phyloP scores from a whole-genome alignment of 1,140 invertebrate genomes.

The Caerostris darwini region DNA sequence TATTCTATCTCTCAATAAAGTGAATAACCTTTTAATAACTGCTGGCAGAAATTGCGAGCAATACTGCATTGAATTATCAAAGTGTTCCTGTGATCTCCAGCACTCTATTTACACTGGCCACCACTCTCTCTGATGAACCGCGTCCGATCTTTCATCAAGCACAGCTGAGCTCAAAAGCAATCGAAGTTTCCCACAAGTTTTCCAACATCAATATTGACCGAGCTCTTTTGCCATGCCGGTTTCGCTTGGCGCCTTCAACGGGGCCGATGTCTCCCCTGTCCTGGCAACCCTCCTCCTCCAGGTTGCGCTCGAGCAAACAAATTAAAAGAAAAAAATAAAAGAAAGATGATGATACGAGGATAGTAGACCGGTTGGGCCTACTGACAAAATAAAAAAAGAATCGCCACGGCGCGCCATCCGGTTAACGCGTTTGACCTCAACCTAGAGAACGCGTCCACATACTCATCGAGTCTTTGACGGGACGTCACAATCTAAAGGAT shows the following conservation, averaged over 20 bases:
- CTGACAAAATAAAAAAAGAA: background rate
- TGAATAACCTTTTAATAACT: too few species aligned
- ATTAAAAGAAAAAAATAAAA: background rate
- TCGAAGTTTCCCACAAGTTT: background rate
- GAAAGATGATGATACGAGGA: background rate
- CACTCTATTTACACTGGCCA: background rate
- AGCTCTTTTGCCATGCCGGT: background rate
- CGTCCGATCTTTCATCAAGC: background rate
- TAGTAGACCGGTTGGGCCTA: constrained; percentile 9
- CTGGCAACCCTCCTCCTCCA: background rate
- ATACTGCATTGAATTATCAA: too few species aligned
- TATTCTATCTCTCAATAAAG: too few species aligned
- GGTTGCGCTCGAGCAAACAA: background rate
- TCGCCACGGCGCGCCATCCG: background rate
- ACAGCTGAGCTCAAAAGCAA: background rate
- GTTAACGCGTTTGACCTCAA: constrained; percentile 8
- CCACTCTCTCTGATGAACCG: background rate
- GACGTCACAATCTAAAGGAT: too few species aligned
- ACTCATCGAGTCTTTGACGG: background rate
- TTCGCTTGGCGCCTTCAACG: background rate
- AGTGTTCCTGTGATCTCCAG: background rate
- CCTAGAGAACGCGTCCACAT: background rate
- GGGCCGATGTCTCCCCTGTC: background rate
- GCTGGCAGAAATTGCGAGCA: too few species aligned
- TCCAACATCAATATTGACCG: constrained; percentile 16